Base-by-base conservation (phyloP, 2,888 invertebrate species). In the Lordiphosa fenestrarum region DNA sequence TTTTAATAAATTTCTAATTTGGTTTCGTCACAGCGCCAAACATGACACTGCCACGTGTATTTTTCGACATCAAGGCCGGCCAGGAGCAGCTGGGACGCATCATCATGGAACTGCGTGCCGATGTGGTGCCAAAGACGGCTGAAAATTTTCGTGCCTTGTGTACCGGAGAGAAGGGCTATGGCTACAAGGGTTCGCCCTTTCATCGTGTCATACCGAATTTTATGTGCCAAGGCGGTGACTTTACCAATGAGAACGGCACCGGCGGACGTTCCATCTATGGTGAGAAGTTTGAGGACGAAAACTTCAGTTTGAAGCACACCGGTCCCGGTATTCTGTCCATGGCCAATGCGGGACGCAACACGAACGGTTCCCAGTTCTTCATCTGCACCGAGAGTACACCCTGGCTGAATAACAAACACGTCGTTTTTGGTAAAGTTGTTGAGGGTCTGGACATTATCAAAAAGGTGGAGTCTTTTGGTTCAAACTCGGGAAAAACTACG, bases 181-280 rank as follows among this genome's bases (percentile, higher is more conserved):
- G 98, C 48, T 98, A 95, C 92, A 96, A 96, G 91, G 94, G 94
- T 73, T 96, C 95, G 89, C 94, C 93, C 73, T 98, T 98, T 93
- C 98, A 98, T 90, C 94, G 98, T 71, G 94, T 98, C 80, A 98
- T 98, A 90, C 97, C 98, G 71, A 96, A 96, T 90, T 98, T 98
- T 92, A 98, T 98, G 98, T 95, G 96, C 90, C 97, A 98, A 92
- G 97, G 96, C 49, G 96, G 98, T 72, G 97, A 98, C 89, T 98
- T 98, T 88, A 97, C 97, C 76, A 94, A 95, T 89, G 94, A 98
- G 94, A 95, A 95, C 89, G 98, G 97, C 91, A 96, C 96, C 81
- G 96, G 96, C 61, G 98, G 98, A 71, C 97, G 97, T 90, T 98
- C 98, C 71, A 98, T 99, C 91, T 98, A 97, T 82, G 98, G 98